Evolutionary conservation across 92 coral and sea anemone species (phyloP), one percentile per base, ranked within the genome.

Genomic region (Phenganax stokvisi): DNA sequence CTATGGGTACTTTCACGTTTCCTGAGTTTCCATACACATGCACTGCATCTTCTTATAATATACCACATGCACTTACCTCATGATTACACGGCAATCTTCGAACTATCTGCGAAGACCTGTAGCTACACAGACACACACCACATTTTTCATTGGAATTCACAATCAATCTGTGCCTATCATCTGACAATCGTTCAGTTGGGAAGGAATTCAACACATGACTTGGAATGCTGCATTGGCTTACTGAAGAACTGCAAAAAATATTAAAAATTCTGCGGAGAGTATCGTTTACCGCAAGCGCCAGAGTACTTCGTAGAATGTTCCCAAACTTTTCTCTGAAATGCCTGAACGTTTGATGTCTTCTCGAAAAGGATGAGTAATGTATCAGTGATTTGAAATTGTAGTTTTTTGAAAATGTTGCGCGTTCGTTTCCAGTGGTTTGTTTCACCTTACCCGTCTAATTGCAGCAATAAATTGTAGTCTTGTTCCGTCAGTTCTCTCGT

Each of bases 401-500:
- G 47, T 37, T 37, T 37, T 37, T 37, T 37, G 5, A 37, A 37
- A 37, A 37, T 37, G 5, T 37, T 37, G 47, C 47, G 47, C 47
- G 47, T 37, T 37, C 47, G 47, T 37, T 20, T 20, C 25, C 25
- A 20, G 25, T 20, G 25, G 25, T 20, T 20, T 20, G 25, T 20
- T 37, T 37, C 47, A 37, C 0, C 73, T 80, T 72, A 93, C 97
- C 96, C 87, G 89, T 96, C 99, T n/a, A 96, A 90, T 77, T 96
- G 99, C 7, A 96, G 89, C 59, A 96, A 86, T 82, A 96, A 55
- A 72, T 90, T 93, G 61, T 96, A 96, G 80, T 96, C 99, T 10
- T 82, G 85, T 16, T 89, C 97, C 51, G 99, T 91, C n/a, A 96
- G 90, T 54, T 96, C 99, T 30, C 99, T 84, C 67, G 81, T 88